phyloP scores from a whole-genome alignment of 1,140 invertebrate genomes.

The Zaprionus taronus region DNA sequence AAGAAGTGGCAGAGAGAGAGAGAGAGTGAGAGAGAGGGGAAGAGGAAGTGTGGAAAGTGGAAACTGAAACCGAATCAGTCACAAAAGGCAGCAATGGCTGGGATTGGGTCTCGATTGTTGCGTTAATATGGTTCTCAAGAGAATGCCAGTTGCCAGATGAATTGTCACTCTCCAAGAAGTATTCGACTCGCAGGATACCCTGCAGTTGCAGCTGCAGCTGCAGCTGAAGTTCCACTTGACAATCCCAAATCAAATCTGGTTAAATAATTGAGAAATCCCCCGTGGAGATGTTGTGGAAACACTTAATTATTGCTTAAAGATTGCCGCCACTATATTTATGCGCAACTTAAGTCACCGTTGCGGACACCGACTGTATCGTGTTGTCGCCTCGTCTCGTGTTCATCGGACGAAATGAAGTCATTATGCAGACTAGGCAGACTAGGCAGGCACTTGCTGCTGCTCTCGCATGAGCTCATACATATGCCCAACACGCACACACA shows the following conservation, averaged over 20 bases:
- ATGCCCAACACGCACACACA: slow-evolving; percentile 44
- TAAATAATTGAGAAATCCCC: neutral
- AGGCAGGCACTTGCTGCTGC: neutral
- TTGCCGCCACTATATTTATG: neutral
- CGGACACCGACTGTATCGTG: no score
- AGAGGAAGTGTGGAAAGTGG: neutral
- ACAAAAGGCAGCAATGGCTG: slow-evolving; percentile 31
- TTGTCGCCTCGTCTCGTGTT: slow-evolving; percentile 16
- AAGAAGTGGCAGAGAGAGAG: neutral
- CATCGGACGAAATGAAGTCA: slow-evolving; percentile 8
- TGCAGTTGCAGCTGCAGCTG: neutral
- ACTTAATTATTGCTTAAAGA: neutral
- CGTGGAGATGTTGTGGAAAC: neutral
- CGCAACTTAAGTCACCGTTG: neutral
- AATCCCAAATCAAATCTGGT: neutral
- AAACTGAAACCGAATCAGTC: slow-evolving; percentile 35
- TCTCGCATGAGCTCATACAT: slow-evolving; percentile 25
- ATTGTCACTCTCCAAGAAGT: neutral
- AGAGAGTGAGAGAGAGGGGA: neutral
- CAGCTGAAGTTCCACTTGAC: neutral
- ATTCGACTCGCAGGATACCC: neutral
- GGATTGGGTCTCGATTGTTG: slow-evolving; percentile 24
- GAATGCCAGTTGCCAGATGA: slow-evolving; percentile 1
- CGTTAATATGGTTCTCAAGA: slow-evolving; percentile 10
- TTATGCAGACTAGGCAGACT: slow-evolving; percentile 12